These are phyloP conservation scores for Orthonevra nobilis DNA, from an alignment of 2,888 invertebrate genomes.

Conservation along the genomic window DNA sequence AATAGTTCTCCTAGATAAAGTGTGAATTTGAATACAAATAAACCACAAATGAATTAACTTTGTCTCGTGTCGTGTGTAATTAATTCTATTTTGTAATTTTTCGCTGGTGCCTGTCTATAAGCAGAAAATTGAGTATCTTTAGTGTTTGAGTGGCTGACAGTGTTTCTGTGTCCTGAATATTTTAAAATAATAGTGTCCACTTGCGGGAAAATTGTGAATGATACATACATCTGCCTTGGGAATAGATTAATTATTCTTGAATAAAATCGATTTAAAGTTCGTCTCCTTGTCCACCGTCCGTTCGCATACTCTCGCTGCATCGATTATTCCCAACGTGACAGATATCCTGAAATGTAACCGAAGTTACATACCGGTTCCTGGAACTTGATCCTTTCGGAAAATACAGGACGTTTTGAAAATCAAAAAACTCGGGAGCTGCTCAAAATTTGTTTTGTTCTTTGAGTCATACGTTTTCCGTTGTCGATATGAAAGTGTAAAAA, in stretches of 20 bases:
- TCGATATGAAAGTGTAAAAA: slow-evolving; percentile 37
- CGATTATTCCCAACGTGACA: slow-evolving; percentile 40
- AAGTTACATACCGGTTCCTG: not conserved
- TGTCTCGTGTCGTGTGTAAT: not conserved
- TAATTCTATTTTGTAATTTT: not conserved
- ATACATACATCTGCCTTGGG: no score
- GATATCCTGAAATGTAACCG: slow-evolving; percentile 1
- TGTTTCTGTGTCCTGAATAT: slow-evolving; percentile 5
- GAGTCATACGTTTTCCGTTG: slow-evolving; percentile 6
- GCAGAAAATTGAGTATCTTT: slow-evolving; percentile 8
- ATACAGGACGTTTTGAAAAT: no score
- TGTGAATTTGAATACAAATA: no score
- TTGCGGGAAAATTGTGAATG: not conserved
- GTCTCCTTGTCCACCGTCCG: not conserved
- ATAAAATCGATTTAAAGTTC: no score
- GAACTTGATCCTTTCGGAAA: no score
- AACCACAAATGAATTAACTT: no score
- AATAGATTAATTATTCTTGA: no score
- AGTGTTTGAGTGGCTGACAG: not conserved
- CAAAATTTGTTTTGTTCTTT: slow-evolving; percentile 18
- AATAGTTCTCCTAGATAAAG: no score
- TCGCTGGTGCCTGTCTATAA: not conserved
- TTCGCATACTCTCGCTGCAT: slow-evolving; percentile 16
- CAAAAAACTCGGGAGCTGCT: not conserved
- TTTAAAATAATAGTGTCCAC: not conserved